Percentiles rank a stretch among this genome's conserved stretches.
Conservation (phyloP, 2,113 vertebrate genomes). For the Lethenteron camtschaticum region DNA sequence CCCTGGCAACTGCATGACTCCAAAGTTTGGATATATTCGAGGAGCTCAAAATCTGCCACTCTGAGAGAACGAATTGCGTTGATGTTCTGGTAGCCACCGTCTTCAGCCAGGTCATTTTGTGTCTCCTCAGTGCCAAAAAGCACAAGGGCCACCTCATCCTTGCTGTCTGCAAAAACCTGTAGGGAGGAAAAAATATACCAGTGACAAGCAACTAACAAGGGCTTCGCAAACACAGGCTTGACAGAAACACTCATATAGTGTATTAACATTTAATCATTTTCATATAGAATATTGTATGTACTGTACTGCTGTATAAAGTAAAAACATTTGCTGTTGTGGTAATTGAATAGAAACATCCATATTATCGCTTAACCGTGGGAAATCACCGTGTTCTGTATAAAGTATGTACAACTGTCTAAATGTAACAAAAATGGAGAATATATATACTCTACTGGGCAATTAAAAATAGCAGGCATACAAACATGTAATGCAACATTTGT, state of each 20-base stretch:
- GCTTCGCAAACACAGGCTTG: neutral
- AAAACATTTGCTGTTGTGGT: neutral
- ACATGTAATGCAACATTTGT: too few relatives aligned
- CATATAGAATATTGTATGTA: too few relatives aligned
- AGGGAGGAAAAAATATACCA: neutral
- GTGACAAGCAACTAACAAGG: neutral
- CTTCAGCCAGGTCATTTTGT: slow-evolving; percentile 32
- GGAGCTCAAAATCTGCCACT: slow-evolving; percentile 60
- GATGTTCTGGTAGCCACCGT: slow-evolving; percentile 58
- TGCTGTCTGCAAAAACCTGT: slow-evolving; percentile 76
- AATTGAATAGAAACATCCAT: neutral
- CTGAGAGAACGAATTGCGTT: slow-evolving; percentile 40
- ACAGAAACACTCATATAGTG: neutral
- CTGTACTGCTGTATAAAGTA: too few relatives aligned
- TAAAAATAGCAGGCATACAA: too few relatives aligned
- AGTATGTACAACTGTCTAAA: too few relatives aligned
- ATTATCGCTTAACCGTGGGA: neutral
- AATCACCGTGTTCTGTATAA: too few relatives aligned
- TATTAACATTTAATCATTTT: too few relatives aligned
- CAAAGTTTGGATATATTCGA: slow-evolving; percentile 53
- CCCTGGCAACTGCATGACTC: slow-evolving; percentile 40
- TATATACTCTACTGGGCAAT: too few relatives aligned
- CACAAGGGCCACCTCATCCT: slow-evolving; percentile 62
- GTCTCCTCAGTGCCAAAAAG: slow-evolving; percentile 64
- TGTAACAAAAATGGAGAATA: too few relatives aligned